Evolutionary conservation across 2,888 invertebrate species (phyloP).

Genomic region (Amiota mariae): DNA sequence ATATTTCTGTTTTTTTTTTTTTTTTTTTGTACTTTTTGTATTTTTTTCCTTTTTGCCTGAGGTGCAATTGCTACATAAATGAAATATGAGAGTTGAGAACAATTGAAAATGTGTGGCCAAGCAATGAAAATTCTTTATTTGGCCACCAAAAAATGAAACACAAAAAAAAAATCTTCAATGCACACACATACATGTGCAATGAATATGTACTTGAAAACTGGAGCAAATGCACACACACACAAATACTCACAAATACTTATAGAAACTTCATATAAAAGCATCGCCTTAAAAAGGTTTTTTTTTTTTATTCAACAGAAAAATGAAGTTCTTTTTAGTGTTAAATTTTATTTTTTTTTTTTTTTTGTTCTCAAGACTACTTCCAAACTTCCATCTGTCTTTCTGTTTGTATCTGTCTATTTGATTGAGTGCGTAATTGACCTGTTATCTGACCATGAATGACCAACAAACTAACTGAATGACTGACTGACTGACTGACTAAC

Average conservation of each 20-base stretch:
- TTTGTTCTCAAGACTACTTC: neutral
- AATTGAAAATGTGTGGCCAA: constrained; percentile 42
- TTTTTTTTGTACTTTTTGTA: neutral
- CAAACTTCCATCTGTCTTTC: neutral
- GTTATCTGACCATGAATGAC: constrained; percentile 60
- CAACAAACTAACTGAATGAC: neutral
- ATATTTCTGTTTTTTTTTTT: too few species aligned
- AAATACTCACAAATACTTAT: constrained; percentile 1
- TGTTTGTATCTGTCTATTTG: constrained; percentile 36
- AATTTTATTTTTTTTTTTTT: neutral
- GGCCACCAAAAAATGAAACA: constrained; percentile 18
- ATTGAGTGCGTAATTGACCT: constrained; percentile 50
- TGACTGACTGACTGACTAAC: neutral
- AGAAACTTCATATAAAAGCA: constrained; percentile 1
- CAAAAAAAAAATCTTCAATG: constrained; percentile 29
- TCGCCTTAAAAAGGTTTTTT: neutral
- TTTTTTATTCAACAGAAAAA: neutral
- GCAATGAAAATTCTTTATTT: constrained; percentile 31
- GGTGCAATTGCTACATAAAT: constrained; percentile 50
- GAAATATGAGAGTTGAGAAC: constrained; percentile 55
- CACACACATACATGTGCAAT: constrained; percentile 38
- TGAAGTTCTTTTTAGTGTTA: neutral
- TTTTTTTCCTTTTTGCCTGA: constrained; percentile 23
- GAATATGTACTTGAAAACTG: constrained; percentile 30
- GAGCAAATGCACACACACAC: neutral